These are phyloP conservation scores for Spea multiplicata DNA, from an alignment of 2,113 vertebrate genomes.

Conservation along the genomic window DNA sequence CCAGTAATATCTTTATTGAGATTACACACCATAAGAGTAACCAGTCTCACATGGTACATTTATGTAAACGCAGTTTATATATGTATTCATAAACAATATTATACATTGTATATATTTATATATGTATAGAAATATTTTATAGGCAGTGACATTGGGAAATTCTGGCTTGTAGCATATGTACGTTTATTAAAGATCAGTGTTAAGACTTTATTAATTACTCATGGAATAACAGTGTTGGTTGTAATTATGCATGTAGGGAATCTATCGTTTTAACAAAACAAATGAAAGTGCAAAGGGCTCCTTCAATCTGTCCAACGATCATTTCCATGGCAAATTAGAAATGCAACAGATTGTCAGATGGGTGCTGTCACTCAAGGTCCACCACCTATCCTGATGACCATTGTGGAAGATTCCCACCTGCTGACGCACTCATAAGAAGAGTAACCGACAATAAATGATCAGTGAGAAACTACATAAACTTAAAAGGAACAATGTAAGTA, in stretches of 20 bases:
- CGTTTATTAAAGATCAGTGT: background rate
- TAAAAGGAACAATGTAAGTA: too few relatives aligned
- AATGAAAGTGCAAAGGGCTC: background rate
- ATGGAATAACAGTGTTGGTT: background rate
- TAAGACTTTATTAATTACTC: background rate
- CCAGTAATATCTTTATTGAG: slow-evolving; percentile 30
- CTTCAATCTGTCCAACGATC: background rate
- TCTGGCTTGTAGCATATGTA: slow-evolving; percentile 7
- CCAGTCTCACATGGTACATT: slow-evolving; percentile 32
- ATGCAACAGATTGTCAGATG: background rate
- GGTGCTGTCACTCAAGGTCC: background rate
- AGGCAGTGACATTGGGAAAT: slow-evolving; percentile 25
- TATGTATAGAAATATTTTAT: slow-evolving; percentile 17
- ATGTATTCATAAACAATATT: slow-evolving; percentile 32
- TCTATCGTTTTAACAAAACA: background rate
- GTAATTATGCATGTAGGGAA: background rate
- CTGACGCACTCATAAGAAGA: background rate
- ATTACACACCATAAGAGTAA: slow-evolving; percentile 30
- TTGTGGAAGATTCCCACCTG: background rate
- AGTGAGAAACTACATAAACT: too few relatives aligned
- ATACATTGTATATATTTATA: slow-evolving; percentile 28
- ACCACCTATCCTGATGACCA: background rate
- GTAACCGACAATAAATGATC: background rate
- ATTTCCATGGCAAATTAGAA: background rate
- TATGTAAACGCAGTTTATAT: slow-evolving; percentile 30